Conservation (phyloP, 2,888 invertebrate genomes). For the Prenolepis imparis region DNA sequence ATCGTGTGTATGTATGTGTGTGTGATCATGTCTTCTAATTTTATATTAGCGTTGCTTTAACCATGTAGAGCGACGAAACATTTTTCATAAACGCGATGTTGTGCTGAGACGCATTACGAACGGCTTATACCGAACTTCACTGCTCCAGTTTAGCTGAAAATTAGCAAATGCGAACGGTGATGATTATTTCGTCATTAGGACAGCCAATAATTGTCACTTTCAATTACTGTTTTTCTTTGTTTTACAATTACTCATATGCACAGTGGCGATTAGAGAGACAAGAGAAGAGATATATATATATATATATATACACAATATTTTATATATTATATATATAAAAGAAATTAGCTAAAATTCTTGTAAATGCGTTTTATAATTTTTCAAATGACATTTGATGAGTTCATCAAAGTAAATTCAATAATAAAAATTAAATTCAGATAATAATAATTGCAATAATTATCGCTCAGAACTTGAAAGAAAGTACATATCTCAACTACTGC, state of each 20-base stretch:
- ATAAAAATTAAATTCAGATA: constrained; percentile 20
- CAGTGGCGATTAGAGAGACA: neutral
- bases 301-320: neutral
- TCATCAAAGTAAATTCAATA: neutral
- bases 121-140: constrained; percentile 80
- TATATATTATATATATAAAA: constrained; percentile 3
- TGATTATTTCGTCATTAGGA: constrained; percentile 53
- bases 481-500: constrained; percentile 17
- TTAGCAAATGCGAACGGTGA: constrained; percentile 69
- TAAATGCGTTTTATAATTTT: constrained; percentile 15
- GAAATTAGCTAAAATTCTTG: constrained; percentile 19
- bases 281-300: constrained; percentile 18
- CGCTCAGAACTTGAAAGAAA: neutral
- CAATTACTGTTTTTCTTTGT: constrained; percentile 26
- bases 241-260: constrained; percentile 26
- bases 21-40: constrained; percentile 76
- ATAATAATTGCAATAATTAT: constrained; percentile 7
- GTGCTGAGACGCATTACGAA: constrained; percentile 75
- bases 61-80: constrained; percentile 85
- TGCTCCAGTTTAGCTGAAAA: constrained; percentile 85
- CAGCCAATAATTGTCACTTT: constrained; percentile 16
- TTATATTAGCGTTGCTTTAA: constrained; percentile 84
- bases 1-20: constrained; percentile 56
- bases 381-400: constrained; percentile 7
- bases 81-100: constrained; percentile 76